phyloP scores from a whole-genome alignment of 2,113 vertebrate species.

The Origma solitaria region DNA sequence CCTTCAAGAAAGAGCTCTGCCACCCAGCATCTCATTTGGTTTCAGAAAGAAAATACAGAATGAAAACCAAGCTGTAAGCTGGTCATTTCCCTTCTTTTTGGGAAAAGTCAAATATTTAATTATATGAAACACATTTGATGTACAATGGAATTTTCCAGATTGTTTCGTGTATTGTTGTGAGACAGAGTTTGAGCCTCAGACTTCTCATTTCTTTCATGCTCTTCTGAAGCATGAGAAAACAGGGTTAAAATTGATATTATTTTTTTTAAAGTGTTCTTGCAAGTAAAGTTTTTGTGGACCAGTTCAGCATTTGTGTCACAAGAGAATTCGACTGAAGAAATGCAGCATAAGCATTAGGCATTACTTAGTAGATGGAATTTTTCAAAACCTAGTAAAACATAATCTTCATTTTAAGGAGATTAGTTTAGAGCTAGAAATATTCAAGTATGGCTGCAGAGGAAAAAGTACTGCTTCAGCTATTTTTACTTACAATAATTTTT shows the following conservation, averaged over 20 bases:
- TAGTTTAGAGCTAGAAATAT: background rate
- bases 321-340: background rate
- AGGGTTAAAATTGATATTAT: rapidly evolving
- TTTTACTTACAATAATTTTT: background rate
- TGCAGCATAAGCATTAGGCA: background rate
- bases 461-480: background rate
- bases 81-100: background rate
- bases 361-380: background rate
- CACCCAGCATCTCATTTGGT: background rate
- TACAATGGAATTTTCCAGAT: background rate
- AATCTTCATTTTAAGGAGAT: background rate
- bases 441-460: background rate
- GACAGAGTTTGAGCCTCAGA: background rate
- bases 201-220: background rate
- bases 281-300: background rate
- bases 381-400: background rate
- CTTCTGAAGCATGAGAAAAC: background rate
- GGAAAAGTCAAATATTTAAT: background rate
- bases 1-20: background rate
- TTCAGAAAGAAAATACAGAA: background rate
- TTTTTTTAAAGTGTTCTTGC: background rate
- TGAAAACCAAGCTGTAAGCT: background rate
- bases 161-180: background rate
- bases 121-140: background rate
- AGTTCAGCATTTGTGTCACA: background rate